Conservation (phyloP, 2,113 vertebrate species). For the Dipodomys ordii region DNA sequence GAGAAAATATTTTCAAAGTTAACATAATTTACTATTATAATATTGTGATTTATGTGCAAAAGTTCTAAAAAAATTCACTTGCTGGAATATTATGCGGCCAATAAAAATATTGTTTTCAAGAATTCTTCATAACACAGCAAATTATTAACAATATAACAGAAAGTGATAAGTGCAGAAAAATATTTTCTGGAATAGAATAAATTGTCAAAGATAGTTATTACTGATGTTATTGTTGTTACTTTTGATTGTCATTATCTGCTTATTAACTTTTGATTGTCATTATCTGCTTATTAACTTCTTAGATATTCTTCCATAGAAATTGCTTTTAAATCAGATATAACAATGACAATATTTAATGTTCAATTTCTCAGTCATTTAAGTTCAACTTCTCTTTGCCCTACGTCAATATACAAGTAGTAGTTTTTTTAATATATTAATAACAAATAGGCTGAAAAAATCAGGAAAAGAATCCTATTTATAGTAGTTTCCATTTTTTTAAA, state of each 20-base stretch:
- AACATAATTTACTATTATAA: not conserved
- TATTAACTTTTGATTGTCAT: conserved; percentile 46
- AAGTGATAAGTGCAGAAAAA: conserved; percentile 17
- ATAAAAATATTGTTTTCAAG: not conserved
- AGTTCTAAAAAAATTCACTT: not conserved
- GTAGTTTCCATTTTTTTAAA: too few species aligned
- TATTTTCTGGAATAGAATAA: conserved; percentile 27
- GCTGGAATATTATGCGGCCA: conserved; percentile 36
- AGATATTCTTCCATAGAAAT: not conserved
- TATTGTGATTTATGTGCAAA: conserved; percentile 31
- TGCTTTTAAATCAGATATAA: conserved; percentile 44
- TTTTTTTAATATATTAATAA: too few species aligned
- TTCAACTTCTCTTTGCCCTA: not conserved
- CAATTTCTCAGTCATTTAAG: not conserved
- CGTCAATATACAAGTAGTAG: too few species aligned
- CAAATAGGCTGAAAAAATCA: too few species aligned
- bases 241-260: conserved; percentile 49
- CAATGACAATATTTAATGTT: conserved; percentile 46
- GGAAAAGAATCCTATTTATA: too few species aligned
- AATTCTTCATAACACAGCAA: conserved; percentile 1
- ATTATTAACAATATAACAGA: not conserved
- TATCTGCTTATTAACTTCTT: not conserved
- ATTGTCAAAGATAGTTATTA: not conserved
- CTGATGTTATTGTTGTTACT: not conserved
- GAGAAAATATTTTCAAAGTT: conserved; percentile 6